Base-by-base conservation (phyloP, 1,140 invertebrate species). In the Drosophila orosa region DNA sequence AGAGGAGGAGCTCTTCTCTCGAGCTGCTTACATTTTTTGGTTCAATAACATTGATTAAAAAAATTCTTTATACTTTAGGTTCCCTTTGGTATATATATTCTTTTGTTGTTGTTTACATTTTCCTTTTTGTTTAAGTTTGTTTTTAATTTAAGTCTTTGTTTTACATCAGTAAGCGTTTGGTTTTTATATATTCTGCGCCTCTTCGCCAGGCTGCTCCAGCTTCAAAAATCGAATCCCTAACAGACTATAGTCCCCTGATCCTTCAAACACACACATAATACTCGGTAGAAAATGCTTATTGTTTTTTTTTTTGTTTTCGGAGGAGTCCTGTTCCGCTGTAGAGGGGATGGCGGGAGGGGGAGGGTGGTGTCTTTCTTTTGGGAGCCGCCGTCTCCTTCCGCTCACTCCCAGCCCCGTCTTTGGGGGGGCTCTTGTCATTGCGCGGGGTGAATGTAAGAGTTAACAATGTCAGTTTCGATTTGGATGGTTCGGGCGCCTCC, bases 391-490 rank as follows among this genome's bases (percentile, higher is more conserved):
- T 72, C 47, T 56, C 63, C 59, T 57, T 73, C 62, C 40, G 25
- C 40, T 35, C 44, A 44, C 55, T 56, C 62, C 47, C 10, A 13
- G 22, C 29, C 25, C 12, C 42, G 25, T 35, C 22, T 7, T 22
- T 5, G 5, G 39, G 8, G 8, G 57, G 58, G 22, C 35, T 72
- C 29, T 67, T 68, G 48, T 80, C 63, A 50, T 80, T 65, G 75
- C 60, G 77, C 84, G 74, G 84, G 85, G 84, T 89, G 84, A 89
- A 89, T 89, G 84, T 89, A 89, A 89, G 76, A 89, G 84, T 74
- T 84, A 89, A 89, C 55, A 89, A 89, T 89, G 84, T 89, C 66
- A 89, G 84, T 87, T 78, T 89, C 84, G 85, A 89, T 89, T 89
- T 89, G 84, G 80, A 84, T 78, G 58, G 68, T 31, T 72, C 42